phyloP scores from a whole-genome alignment of 2,888 invertebrate species.

The Ophion obscuratus region DNA sequence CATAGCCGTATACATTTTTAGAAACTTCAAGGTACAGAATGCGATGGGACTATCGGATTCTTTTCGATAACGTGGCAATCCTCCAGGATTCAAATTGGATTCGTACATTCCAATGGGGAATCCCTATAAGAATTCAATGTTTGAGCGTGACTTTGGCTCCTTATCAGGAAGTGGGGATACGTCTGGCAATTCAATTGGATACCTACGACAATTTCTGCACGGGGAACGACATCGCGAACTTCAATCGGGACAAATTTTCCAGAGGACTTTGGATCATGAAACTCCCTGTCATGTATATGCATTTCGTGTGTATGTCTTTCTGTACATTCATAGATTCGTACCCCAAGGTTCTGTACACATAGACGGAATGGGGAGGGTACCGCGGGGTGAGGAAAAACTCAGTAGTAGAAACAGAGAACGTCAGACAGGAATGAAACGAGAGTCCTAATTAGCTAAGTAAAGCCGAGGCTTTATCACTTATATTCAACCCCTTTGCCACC shows the following conservation, averaged over 20 bases:
- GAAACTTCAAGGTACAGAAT: no score
- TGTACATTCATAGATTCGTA: conserved; percentile 38
- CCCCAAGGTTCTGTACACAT: conserved; percentile 14
- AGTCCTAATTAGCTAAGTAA: conserved; percentile 84
- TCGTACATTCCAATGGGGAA: no score
- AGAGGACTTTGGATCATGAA: conserved; percentile 10
- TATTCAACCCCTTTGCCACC: conserved; percentile 78
- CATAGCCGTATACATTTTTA: no score
- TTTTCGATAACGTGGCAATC: no score
- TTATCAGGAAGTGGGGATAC: no score
- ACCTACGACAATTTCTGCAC: background rate
- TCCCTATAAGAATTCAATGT: no score
- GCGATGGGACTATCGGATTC: no score
- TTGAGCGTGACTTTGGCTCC: no score
- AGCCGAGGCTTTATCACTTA: conserved; percentile 83
- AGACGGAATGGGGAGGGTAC: conserved; percentile 53
- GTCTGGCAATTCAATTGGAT: no score
- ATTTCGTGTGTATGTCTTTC: background rate
- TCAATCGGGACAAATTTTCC: conserved; percentile 53
- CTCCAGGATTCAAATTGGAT: no score
- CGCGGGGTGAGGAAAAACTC: conserved; percentile 73
- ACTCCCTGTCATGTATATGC: background rate
- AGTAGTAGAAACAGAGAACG: conserved; percentile 52
- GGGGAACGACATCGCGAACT: conserved; percentile 26
- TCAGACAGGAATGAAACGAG: conserved; percentile 52